These are phyloP conservation scores for Abrostola tripartita DNA, from an alignment of 2,888 invertebrate species.

Conservation along the genomic window DNA sequence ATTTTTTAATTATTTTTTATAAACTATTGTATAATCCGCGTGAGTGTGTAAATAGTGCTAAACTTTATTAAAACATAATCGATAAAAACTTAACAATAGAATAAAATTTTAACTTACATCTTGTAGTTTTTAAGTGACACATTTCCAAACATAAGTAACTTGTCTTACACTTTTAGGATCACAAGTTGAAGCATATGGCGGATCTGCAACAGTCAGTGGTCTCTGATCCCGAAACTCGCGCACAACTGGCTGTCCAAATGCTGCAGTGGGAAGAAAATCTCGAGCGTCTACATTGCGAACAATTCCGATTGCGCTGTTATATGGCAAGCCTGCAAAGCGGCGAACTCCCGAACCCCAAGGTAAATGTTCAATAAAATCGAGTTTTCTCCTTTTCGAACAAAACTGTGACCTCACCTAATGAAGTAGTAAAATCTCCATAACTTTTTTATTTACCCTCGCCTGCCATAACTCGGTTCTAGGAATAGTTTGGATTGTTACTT, in stretches of 20 bases:
- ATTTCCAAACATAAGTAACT: constrained; percentile 38
- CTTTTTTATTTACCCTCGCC: constrained; percentile 47
- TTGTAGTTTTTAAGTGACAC: constrained; percentile 14
- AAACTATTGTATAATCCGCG: too few species aligned
- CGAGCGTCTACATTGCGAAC: constrained; percentile 98
- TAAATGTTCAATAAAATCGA: constrained; percentile 72
- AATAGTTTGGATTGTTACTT: constrained; percentile 30
- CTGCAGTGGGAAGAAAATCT: constrained; percentile 99
- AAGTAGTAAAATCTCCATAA: constrained; percentile 54
- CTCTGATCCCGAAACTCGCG: constrained; percentile 96
- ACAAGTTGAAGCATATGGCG: constrained; percentile 99
- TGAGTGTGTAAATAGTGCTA: too few species aligned
- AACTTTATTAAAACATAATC: too few species aligned
- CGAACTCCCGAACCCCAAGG: constrained; percentile 99
- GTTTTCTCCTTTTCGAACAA: constrained; percentile 33
- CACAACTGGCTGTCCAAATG: constrained; percentile 97
- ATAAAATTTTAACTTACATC: not conserved
- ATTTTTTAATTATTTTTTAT: too few species aligned
- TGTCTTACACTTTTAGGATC: constrained; percentile 90
- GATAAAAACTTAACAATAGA: too few species aligned
- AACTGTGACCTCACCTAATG: constrained; percentile 52
- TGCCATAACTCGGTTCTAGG: constrained; percentile 33
- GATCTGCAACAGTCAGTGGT: constrained; percentile 99
- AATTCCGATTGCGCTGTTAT: constrained; percentile 98
- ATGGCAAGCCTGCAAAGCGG: constrained; percentile 98